Evolutionary conservation across 2,113 vertebrate species (phyloP).

Genomic region (Dicerorhinus sumatrensis): DNA sequence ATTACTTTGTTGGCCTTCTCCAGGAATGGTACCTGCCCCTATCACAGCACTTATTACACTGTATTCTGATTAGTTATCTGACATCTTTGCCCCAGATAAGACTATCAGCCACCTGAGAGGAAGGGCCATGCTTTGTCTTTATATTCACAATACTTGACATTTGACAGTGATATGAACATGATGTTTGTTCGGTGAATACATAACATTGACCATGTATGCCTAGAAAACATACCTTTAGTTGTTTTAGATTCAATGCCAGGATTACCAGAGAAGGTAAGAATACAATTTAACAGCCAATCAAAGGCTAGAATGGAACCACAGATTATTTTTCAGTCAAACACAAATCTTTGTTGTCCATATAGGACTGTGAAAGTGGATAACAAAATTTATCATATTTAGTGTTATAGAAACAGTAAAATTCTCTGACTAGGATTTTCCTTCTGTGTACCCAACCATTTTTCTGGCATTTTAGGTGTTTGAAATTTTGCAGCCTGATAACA

Average conservation of each 20-base stretch:
- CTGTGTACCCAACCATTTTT: background rate
- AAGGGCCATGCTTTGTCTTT: background rate
- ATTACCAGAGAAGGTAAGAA: background rate
- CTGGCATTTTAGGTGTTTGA: background rate
- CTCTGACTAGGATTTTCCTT: background rate
- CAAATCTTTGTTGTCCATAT: background rate
- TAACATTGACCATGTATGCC: background rate
- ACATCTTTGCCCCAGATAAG: background rate
- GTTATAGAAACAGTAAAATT: slow-evolving; percentile 30
- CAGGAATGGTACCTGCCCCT: background rate
- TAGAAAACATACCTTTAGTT: background rate
- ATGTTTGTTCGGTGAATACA: background rate
- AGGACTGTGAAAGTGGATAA: background rate
- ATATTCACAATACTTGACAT: background rate
- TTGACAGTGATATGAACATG: background rate
- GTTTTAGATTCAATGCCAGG: background rate
- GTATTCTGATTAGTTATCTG: background rate
- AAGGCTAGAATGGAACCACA: background rate
- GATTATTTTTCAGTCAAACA: background rate
- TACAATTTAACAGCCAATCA: background rate
- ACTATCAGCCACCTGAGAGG: background rate
- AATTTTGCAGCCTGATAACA: background rate
- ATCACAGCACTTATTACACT: background rate
- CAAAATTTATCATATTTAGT: background rate
- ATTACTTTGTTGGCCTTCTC: background rate